Evolutionary conservation across 2,113 vertebrate genomes (phyloP).

Genomic region (Aptenodytes patagonicus): DNA sequence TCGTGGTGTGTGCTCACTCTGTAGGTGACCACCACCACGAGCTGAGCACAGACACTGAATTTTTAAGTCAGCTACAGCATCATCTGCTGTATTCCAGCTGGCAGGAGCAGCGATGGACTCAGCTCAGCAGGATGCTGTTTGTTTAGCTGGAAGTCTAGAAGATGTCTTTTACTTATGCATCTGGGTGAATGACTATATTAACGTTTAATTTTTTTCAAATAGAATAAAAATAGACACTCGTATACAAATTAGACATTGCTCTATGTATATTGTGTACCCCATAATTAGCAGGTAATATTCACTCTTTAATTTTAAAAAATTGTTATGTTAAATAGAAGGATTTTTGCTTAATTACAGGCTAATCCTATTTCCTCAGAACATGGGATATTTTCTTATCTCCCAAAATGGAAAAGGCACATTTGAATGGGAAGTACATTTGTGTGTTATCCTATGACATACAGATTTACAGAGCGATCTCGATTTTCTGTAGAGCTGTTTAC

Average conservation of each 20-base stretch:
- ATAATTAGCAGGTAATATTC: slow-evolving; percentile 1
- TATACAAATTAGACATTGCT: background rate
- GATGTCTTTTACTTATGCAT: background rate
- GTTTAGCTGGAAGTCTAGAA: background rate
- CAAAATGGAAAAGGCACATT: background rate
- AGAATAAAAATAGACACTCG: background rate
- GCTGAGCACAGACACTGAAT: background rate
- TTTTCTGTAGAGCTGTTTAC: background rate
- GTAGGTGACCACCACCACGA: background rate
- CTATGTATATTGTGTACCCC: background rate
- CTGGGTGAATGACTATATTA: background rate
- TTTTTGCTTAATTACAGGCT: slow-evolving; percentile 41
- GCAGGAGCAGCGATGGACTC: background rate
- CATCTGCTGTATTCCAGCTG: background rate
- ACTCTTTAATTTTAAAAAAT: background rate
- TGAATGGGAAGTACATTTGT: background rate
- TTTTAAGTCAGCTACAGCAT: background rate
- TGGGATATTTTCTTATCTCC: slow-evolving; percentile 25
- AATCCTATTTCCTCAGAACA: slow-evolving; percentile 29
- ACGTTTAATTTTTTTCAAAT: background rate
- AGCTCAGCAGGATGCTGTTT: background rate
- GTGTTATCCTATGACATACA: background rate
- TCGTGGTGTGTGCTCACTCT: rapidly evolving
- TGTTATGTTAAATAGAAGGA: background rate
- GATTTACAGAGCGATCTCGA: rapidly evolving